Evolutionary conservation across 1,140 invertebrate species (phyloP), one percentile per base, ranked within the genome.

Genomic region (Colletes gigas): DNA sequence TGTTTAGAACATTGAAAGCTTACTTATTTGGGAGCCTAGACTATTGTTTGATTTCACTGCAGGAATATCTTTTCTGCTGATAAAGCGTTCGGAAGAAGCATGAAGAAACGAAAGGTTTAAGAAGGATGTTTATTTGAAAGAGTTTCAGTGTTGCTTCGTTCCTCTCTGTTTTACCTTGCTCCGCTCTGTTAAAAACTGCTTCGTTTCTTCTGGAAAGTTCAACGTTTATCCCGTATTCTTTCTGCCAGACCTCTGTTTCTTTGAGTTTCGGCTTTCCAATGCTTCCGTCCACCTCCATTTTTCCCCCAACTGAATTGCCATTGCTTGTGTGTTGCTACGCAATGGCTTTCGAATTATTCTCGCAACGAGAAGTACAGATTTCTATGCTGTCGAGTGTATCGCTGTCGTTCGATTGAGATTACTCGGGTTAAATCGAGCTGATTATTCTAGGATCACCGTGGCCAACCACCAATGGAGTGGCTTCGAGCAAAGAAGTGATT

Each of bases 381-480:
- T 39, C 69, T 7, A 59, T 21, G 30, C 14, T 14, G 17, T 6
- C 6, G 12, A 55, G 30, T 52, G 15, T 12, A 21, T 8, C 67
- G 12, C 8, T 50, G 5, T 63, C 17, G 12, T 39, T 52, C 1
- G 17, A 21, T 59, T n/a, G 14, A 17, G 63, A 9, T 60, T 12
- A 60, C 10, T 65, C 50, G 10, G 57, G 55, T 67, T 75, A 75
- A 84, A 41, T 69, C 15, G 47, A 7, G 55, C 70, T 15, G 19
- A 84, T 77, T 71, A 88, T 70, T 72, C 44, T 77, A 93, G 92
- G 89, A 83, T 93, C 91, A 14, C 90, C 92, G 39, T 92, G 93
- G 92, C 91, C 92, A 62, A 88, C 72, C 19, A 91, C 83, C 59
- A 93, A 92, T 62, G 90, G 91, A 1, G 82, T 91, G n/a, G 57